Conservation (phyloP, 2,113 vertebrate genomes). For the Microtus ochrogaster region DNA sequence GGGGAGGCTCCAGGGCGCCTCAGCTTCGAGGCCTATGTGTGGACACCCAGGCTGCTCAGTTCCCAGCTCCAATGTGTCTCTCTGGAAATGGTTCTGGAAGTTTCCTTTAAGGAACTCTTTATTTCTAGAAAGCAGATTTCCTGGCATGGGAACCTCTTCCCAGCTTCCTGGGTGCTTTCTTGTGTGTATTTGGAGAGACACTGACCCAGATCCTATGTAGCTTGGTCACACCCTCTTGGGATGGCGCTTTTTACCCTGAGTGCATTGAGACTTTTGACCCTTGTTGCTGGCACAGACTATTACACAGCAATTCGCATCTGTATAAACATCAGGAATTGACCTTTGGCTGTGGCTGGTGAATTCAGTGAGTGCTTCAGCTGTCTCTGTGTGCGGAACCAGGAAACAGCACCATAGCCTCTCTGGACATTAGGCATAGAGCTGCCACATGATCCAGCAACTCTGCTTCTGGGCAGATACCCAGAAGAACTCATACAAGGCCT, state of each 20-base stretch:
- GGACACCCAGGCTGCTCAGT: neutral
- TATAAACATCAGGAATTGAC: neutral
- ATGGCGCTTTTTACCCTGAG: neutral
- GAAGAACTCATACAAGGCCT: neutral
- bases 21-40: accelerated
- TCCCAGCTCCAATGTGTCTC: neutral
- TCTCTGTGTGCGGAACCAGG: neutral
- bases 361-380: neutral
- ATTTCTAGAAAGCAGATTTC: neutral
- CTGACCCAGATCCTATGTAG: accelerated
- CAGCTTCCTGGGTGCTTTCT: neutral
- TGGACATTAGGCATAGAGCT: neutral
- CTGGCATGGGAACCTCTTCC: neutral
- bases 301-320: neutral
- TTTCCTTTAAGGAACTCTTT: neutral
- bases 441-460: accelerated
- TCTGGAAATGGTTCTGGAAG: neutral
- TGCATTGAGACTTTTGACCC: neutral
- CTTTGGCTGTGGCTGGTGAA: neutral
- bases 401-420: neutral
- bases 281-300: accelerated
- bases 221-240: neutral
- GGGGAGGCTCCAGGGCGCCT: neutral
- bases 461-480: neutral
- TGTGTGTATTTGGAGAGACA: accelerated